Evolutionary conservation across 2,888 invertebrate species (phyloP).

Genomic region (Germaria angustata): DNA sequence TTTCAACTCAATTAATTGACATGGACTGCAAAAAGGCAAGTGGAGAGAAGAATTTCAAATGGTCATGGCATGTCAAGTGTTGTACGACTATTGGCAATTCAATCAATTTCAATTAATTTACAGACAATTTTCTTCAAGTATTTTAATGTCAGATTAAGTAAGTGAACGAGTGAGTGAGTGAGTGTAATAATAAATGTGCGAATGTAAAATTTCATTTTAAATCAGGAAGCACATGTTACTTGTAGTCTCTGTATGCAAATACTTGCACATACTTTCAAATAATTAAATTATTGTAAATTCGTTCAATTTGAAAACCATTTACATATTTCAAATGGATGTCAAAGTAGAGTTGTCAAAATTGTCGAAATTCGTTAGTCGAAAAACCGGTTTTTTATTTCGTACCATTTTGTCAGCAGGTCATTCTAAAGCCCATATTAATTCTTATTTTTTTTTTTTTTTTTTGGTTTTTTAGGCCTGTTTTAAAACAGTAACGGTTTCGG

Average conservation of each 20-base stretch:
- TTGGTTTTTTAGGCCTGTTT: too few species aligned
- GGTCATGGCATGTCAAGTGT: conserved; percentile 46
- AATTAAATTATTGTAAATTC: neutral
- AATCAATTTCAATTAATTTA: conserved; percentile 56
- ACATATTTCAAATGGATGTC: neutral
- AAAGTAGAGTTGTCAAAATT: too few species aligned
- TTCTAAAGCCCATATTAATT: too few species aligned
- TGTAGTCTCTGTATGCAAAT: neutral
- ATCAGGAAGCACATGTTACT: conserved; percentile 14
- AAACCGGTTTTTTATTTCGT: too few species aligned
- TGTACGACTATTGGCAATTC: conserved; percentile 22
- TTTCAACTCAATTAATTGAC: conserved; percentile 17
- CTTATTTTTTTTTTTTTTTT: too few species aligned
- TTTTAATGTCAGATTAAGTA: conserved; percentile 12
- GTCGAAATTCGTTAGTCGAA: too few species aligned
- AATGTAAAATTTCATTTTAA: neutral
- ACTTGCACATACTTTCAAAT: neutral
- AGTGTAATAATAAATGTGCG: neutral
- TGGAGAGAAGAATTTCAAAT: conserved; percentile 27
- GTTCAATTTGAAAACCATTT: neutral
- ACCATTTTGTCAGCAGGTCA: too few species aligned
- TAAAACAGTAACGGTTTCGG: too few species aligned
- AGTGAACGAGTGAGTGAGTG: neutral
- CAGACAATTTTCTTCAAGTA: conserved; percentile 22
- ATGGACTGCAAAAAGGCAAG: neutral